Conservation (phyloP, 2,797 vertebrate species). For the Lepilemur ruficaudatus region DNA sequence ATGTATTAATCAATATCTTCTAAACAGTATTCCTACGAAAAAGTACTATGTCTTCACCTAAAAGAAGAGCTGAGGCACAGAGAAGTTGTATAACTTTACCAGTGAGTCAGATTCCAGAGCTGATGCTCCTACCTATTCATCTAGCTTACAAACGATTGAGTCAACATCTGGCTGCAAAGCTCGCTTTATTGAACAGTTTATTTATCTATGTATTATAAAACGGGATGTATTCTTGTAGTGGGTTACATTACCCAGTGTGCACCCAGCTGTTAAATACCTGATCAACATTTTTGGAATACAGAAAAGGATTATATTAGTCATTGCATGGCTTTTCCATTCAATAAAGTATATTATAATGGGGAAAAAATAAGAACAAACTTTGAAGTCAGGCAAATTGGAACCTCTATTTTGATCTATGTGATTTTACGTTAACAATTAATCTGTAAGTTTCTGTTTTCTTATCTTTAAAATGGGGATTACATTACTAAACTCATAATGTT, state of each 20-base stretch:
- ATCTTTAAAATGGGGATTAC: not conserved
- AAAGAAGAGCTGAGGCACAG: not conserved
- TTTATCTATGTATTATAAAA: not conserved
- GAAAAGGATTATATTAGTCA: not conserved
- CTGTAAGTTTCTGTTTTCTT: not conserved
- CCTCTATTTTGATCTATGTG: not conserved
- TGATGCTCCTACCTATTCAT: not conserved
- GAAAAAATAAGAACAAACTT: not conserved
- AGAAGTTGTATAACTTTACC: not conserved
- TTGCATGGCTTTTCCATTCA: not conserved
- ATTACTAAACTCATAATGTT: not conserved
- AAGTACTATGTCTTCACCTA: not conserved
- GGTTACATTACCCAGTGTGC: not conserved
- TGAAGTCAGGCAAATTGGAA: not conserved
- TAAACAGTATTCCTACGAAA: not conserved
- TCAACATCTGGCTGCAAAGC: not conserved
- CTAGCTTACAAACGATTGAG: not conserved
- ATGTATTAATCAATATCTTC: not conserved
- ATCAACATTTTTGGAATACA: not conserved
- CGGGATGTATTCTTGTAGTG: not conserved
- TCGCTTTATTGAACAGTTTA: not conserved
- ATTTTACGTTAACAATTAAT: not conserved
- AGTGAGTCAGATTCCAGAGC: not conserved
- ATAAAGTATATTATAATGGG: not conserved
- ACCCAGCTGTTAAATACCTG: not conserved